Conservation (phyloP, 35 echinoderm and acorn worm genomes). For the Antedon bifida region DNA sequence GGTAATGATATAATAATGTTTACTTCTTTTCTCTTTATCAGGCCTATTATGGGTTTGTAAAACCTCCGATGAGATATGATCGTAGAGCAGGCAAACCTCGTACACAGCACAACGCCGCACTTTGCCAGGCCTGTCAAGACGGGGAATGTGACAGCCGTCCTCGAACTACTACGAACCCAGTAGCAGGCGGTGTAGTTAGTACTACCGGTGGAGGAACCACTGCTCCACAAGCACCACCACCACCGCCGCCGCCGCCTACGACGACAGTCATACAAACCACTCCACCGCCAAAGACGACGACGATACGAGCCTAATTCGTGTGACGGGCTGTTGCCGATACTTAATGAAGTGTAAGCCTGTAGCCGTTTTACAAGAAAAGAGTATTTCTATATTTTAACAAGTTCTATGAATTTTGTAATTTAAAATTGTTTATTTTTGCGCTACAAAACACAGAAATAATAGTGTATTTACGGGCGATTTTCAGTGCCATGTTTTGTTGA, state of each 20-base stretch:
- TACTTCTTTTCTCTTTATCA: background rate
- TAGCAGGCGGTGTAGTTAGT: background rate
- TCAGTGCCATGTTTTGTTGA: too few species aligned
- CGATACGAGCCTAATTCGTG: background rate
- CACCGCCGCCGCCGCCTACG: background rate
- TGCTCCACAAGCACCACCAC: background rate
- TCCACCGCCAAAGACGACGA: background rate
- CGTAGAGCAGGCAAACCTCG: conserved; percentile 73
- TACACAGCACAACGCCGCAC: conserved; percentile 73
- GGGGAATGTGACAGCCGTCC: conserved; percentile 80
- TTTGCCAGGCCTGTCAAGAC: conserved; percentile 83
- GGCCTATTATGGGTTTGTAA: conserved; percentile 76
- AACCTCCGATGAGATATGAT: conserved; percentile 65
- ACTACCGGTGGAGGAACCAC: conserved; percentile 5
- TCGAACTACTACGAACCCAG: background rate
- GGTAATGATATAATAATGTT: too few species aligned
- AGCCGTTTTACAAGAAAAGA: too few species aligned
- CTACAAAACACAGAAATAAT: too few species aligned
- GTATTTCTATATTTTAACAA: too few species aligned
- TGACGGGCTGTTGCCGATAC: too few species aligned
- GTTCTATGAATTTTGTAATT: too few species aligned
- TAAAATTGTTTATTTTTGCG: too few species aligned
- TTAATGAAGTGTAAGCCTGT: too few species aligned
- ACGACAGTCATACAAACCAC: background rate
- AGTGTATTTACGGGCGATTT: too few species aligned